Conservation (phyloP, 2,888 invertebrate species). For the Sminthurinus aureus region DNA sequence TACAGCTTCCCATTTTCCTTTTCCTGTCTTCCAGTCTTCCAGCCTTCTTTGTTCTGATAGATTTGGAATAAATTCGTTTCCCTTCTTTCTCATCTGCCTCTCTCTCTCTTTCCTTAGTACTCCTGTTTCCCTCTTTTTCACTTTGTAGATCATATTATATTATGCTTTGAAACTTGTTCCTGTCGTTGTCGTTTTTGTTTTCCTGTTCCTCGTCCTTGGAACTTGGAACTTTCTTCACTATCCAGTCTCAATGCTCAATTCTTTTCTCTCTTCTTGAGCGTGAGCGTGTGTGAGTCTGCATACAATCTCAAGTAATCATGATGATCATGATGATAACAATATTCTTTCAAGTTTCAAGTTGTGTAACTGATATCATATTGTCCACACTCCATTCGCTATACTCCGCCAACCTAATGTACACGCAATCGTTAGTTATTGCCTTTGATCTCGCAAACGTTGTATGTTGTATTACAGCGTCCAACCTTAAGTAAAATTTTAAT, state of each 20-base stretch:
- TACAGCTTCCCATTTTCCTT: neutral
- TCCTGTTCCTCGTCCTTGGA: neutral
- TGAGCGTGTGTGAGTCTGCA: neutral
- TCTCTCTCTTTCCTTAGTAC: neutral
- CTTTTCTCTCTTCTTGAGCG: neutral
- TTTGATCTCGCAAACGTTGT: too few species aligned
- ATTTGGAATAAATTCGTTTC: neutral
- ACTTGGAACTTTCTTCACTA: neutral
- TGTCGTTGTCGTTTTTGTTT: neutral
- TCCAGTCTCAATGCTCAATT: neutral
- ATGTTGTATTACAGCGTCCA: too few species aligned
- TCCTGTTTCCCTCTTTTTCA: neutral
- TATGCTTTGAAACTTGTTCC: too few species aligned
- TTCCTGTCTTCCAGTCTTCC: neutral
- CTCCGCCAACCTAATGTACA: too few species aligned
- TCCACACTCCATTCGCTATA: too few species aligned
- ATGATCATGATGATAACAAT: too few species aligned
- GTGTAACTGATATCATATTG: too few species aligned
- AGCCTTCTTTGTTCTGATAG: neutral
- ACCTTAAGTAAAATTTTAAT: too few species aligned
- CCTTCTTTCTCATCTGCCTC: neutral
- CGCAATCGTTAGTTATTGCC: too few species aligned
- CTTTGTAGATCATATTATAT: too few species aligned
- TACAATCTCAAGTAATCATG: neutral
- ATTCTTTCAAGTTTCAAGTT: too few species aligned